A percentile compares a stretch with the other conserved stretches of the same genome.
Conservation (phyloP, 2,888 invertebrate species). For the Diadromus collaris region DNA sequence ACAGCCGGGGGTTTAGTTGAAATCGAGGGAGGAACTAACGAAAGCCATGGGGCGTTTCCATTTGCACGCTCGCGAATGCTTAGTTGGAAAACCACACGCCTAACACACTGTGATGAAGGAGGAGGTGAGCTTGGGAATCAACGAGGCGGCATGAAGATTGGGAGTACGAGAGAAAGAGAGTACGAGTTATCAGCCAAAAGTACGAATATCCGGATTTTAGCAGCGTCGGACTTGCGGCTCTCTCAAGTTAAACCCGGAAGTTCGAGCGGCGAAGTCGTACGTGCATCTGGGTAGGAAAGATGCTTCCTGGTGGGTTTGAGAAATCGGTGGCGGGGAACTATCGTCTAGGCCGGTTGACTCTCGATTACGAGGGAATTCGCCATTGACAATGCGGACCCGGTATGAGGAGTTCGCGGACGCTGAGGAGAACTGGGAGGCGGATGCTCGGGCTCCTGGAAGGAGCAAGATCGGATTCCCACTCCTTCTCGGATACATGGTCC, state of each 20-base stretch:
- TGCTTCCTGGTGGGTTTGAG: conserved; percentile 1
- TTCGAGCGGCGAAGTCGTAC: neutral
- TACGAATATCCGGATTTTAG: conserved; percentile 20
- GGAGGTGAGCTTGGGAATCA: neutral
- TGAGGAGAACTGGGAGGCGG: neutral
- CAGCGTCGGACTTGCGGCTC: neutral
- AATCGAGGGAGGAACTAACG: neutral
- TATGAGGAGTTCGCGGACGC: neutral
- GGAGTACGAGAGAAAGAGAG: neutral
- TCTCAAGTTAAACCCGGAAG: conserved; percentile 20
- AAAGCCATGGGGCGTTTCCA: neutral
- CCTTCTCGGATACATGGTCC: conserved; percentile 18
- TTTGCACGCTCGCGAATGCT: neutral
- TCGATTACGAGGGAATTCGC: conserved; percentile 54
- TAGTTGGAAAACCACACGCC: neutral
- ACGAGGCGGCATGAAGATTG: conserved; percentile 8
- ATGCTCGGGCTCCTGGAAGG: neutral
- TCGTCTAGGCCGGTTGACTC: conserved; percentile 17
- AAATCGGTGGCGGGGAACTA: conserved; percentile 9
- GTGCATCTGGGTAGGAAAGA: conserved; percentile 6
- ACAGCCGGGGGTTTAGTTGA: neutral
- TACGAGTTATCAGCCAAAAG: neutral
- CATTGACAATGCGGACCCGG: conserved; percentile 49
- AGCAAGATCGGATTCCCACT: conserved; percentile 5
- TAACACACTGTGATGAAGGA: neutral